A percentile compares a stretch with the other conserved stretches of the same genome.
These are phyloP conservation scores for Antheraea mylitta DNA, from an alignment of 1,140 invertebrate genomes.

Conservation along the genomic window DNA sequence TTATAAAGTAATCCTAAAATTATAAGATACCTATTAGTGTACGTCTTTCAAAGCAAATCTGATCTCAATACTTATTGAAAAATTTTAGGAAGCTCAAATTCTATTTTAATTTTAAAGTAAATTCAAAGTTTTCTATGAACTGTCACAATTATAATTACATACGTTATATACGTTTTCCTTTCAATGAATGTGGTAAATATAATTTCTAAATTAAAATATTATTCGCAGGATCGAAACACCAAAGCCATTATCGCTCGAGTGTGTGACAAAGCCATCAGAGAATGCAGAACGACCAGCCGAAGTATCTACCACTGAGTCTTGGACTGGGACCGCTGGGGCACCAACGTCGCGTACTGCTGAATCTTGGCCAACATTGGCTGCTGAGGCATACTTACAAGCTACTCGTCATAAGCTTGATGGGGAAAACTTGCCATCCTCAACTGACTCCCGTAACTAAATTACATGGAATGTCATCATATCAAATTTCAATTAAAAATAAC, in stretches of 20 bases:
- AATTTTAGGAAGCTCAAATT: no score
- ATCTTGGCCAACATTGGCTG: constrained; percentile 51
- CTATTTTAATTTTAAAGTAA: no score
- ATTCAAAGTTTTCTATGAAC: no score
- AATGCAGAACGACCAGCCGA: constrained; percentile 60
- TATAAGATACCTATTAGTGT: no score
- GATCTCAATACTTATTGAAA: no score
- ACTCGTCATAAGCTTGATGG: constrained; percentile 65
- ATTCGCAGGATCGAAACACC: constrained; percentile 65
- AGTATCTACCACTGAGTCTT: constrained; percentile 67
- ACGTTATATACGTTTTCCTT: no score
- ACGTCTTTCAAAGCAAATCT: no score
- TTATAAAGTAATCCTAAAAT: no score
- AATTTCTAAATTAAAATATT: no score
- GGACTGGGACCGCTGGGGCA: constrained; percentile 35
- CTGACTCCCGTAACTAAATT: constrained; percentile 67
- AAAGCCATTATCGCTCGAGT: constrained; percentile 64
- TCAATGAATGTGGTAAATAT: no score
- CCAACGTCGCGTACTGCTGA: constrained; percentile 28
- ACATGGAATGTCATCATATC: not conserved
- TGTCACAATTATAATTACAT: no score
- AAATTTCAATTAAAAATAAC: no score
- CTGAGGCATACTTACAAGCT: constrained; percentile 63
- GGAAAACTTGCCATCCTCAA: constrained; percentile 71
- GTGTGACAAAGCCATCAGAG: constrained; percentile 42